Percentiles rank a stretch among this genome's conserved stretches.
Evolutionary conservation across 1,140 invertebrate genomes (phyloP).

Genomic region (Spodoptera frugiperda): DNA sequence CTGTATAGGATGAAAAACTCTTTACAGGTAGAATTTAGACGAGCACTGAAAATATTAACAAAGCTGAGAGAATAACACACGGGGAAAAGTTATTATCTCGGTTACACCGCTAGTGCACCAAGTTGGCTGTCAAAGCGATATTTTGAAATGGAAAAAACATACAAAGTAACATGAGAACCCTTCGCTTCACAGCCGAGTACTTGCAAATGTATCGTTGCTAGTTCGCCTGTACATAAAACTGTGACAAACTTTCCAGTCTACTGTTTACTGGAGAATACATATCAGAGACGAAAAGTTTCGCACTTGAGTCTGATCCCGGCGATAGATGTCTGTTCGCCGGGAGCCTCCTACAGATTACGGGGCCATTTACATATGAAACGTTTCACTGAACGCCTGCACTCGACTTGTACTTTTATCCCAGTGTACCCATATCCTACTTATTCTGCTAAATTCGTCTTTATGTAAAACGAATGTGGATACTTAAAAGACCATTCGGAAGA

Average conservation of each 20-base stretch:
- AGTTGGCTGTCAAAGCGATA: conserved; percentile 25
- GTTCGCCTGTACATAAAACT: conserved; percentile 38
- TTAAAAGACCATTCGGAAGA: conserved; percentile 55
- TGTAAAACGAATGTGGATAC: conserved; percentile 56
- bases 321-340: conserved; percentile 73
- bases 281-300: conserved; percentile 68
- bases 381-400: conserved; percentile 76
- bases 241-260: conserved; percentile 56
- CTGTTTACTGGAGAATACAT: conserved; percentile 57
- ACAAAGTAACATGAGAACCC: conserved; percentile 23
- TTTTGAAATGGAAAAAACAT: conserved; percentile 44
- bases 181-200: conserved; percentile 25
- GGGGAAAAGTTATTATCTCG: conserved; percentile 25
- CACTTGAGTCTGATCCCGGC: conserved; percentile 68
- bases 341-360: conserved; percentile 76
- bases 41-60: conserved; percentile 20
- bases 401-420: conserved; percentile 72
- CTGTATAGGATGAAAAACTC: conserved; percentile 2
- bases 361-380: conserved; percentile 82
- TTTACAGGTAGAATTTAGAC: neutral
- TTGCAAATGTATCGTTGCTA: conserved; percentile 31
- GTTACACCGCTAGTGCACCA: neutral
- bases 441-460: conserved; percentile 64
- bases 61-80: conserved; percentile 10
- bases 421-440: conserved; percentile 64